Conservation (phyloP, 2,113 vertebrate genomes). For the Mastomys coucha region DNA sequence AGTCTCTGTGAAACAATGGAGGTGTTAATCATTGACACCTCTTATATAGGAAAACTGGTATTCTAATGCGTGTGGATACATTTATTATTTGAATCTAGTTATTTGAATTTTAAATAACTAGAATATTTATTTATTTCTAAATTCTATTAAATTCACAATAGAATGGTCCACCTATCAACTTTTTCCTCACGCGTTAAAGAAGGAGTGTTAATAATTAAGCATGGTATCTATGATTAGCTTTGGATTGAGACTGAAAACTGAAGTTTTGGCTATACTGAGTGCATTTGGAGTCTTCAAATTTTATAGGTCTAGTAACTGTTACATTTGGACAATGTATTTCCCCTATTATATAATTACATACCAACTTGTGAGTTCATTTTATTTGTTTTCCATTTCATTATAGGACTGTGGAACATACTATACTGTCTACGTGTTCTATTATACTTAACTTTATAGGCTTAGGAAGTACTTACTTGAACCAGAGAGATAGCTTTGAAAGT, state of each 20-base stretch:
- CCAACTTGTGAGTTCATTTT: neutral
- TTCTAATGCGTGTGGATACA: too few species aligned
- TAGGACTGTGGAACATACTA: neutral
- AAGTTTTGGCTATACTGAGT: neutral
- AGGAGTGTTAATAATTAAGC: constrained; percentile 23
- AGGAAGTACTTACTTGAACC: neutral
- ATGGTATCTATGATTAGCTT: neutral
- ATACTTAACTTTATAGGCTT: neutral
- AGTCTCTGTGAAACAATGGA: neutral
- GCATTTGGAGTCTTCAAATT: neutral
- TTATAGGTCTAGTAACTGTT: neutral
- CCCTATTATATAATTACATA: neutral
- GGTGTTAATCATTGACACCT: neutral
- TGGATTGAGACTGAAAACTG: neutral
- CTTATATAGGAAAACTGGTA: neutral
- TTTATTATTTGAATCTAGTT: too few species aligned
- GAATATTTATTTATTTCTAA: constrained; percentile 17
- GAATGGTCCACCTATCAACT: neutral
- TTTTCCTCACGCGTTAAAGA: neutral
- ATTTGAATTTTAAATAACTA: constrained; percentile 17
- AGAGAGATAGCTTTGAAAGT: neutral
- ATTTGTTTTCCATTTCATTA: neutral
- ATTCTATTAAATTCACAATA: neutral
- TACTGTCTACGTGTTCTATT: neutral
- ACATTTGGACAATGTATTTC: neutral